Evolutionary conservation across 1,140 invertebrate species (phyloP), one percentile per base, ranked within the genome.

Genomic region (Lethrus apterus): DNA sequence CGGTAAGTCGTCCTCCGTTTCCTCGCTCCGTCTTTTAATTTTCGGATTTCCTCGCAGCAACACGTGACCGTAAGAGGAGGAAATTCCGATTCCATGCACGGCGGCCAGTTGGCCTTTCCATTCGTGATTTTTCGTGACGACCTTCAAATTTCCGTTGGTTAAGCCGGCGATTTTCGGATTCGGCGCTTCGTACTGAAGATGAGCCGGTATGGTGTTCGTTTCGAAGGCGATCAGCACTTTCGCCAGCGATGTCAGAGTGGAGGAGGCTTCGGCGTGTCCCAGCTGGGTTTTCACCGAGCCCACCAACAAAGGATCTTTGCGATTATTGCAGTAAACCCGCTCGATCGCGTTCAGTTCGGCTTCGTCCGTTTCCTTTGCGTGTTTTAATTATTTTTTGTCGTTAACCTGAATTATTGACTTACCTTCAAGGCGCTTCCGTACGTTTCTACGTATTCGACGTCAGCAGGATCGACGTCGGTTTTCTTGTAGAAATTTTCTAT

Each of bases 231-330:
- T 72, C 3, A 89, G 49, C 1, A 77, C 64, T 70, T 74, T 56
- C 0, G 54, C 63, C 7, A 67, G 35, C 18, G 67, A 48, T 40
- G 65, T 56, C 21, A 84, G 52, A 24, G 74, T 71, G 58, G 83
- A 80, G 2, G 77, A 76, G 17, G 83, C 75, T 64, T 86, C 83
- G 14, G 81, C 71, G 57, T 89, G 84, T 0, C 86, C 86, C 66
- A 86, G 75, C 62, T 87, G 89, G 8, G 81, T 79, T 60, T 88
- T 88, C 2, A 86, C 73, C 1, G 83, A 83, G 3, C 86, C 85
- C 50, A 89, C 76, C 3, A 80, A 60, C 3, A 89, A 68, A n/a
- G 84, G 81, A 8, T 45, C 36, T 62, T 49, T 60, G 56, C 64
- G 46, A 19, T 63, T 57, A 33, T 60, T 57, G 54, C 77, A 80